Evolutionary conservation across 2,888 invertebrate genomes (phyloP), one percentile per base, ranked within the genome.

Genomic region (Melieria omissa): DNA sequence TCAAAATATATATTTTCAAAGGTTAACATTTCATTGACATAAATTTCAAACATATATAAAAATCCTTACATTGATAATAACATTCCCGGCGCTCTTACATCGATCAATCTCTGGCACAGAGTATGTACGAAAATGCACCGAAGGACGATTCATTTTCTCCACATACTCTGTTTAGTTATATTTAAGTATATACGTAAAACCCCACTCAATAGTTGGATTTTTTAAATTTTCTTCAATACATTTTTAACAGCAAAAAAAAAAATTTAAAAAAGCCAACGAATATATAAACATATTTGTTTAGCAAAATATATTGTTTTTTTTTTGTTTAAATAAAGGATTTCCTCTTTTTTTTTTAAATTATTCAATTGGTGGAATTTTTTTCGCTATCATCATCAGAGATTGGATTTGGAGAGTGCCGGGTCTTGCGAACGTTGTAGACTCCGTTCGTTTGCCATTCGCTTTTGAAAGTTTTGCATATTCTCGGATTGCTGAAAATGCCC

Each of bases 251-350:
- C 61, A 70, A 63, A 12, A 57, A 14, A 46, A 70, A 46, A 70
- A 70, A 64, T 70, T 70, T 47, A 70, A 70, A 70, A 70, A 57
- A 70, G 14, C 62, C 55, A 70, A 70, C 41, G 8, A 52, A 57
- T 49, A 29, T 61, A 60, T 49, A 65, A 16, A 63, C 12, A 47
- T 47, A n/a, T 57, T 64, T 64, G 52, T 65, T n/a, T n/a, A 52
- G 44, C 10, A 65, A 54, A 71, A 65, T 52, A 58, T 14, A 41
- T 29, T 46, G 6, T 54, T 45, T 45, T 66, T 66, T 60, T 16
- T 63, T 12, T 46, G 29, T 16, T 16, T 62, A 63, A 57, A 29
- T 29, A 29, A 29, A 29, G 29, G 29, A 29, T 29, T 58, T 67
- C 62, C 44, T 52, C 42, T 47, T 54, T 73, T 16, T 16, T 45